phyloP scores from a whole-genome alignment of 2,888 invertebrate genomes.

The Andrena chrysosceles region DNA sequence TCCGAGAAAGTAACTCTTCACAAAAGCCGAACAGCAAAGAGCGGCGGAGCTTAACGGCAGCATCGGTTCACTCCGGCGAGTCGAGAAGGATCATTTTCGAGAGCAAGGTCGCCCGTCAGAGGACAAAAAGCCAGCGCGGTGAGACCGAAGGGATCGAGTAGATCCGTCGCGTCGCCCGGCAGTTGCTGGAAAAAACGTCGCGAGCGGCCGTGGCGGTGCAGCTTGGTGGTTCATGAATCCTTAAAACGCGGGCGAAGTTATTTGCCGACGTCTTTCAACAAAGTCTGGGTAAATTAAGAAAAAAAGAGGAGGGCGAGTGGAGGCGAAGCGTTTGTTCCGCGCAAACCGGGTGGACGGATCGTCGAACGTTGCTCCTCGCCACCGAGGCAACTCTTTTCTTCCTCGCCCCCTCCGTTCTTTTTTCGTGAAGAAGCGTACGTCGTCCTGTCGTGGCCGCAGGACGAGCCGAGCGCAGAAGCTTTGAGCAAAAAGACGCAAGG shows the following conservation, averaged over 20 bases:
- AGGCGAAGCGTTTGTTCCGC: conserved; percentile 58
- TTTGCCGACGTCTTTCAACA: conserved; percentile 60
- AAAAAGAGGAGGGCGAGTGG: conserved; percentile 38
- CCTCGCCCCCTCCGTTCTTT: neutral
- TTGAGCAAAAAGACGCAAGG: conserved; percentile 21
- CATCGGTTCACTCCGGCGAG: neutral
- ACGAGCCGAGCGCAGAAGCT: conserved; percentile 25
- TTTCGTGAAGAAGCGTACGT: conserved; percentile 16
- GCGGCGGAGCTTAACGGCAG: neutral
- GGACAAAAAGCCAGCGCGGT: neutral
- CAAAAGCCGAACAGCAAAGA: neutral
- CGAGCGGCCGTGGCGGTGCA: neutral
- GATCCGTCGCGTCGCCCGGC: neutral
- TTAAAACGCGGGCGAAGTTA: conserved; percentile 56
- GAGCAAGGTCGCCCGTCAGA: conserved; percentile 43
- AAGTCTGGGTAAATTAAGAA: conserved; percentile 62
- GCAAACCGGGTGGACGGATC: conserved; percentile 54
- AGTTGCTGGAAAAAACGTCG: conserved; percentile 29
- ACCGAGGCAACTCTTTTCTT: conserved; percentile 19
- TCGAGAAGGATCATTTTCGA: conserved; percentile 34
- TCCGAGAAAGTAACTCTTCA: neutral
- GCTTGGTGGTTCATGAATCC: conserved; percentile 48
- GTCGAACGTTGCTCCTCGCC: conserved; percentile 43
- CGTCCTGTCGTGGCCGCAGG: conserved; percentile 32
- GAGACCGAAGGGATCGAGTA: conserved; percentile 13